Evolutionary conservation across 2,797 vertebrate genomes (phyloP), one percentile per base, ranked within the genome.

Genomic region (Enteromius viviparus): DNA sequence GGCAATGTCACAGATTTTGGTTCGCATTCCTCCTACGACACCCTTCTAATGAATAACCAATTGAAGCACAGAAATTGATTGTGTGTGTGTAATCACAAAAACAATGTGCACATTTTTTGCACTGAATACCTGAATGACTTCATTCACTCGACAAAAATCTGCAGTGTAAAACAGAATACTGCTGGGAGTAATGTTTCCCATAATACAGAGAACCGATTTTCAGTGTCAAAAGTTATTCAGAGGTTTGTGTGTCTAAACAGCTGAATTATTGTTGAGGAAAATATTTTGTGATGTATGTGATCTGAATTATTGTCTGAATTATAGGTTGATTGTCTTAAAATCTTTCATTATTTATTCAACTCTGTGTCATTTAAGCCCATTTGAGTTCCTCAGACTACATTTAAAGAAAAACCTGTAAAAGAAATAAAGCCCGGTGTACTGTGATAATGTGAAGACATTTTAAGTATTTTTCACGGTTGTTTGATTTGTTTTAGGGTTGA

Each of bases 21-120:
- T 80, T 80, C n/a, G 3, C 23, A n/a, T 80, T 80, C 66, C 51
- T 76, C 72, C 32, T 40, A 58, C 8, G 34, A 76, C 21, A 40
- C 51, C 21, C n/a, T 4, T 58, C 29, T 53, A 74, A 58, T 58
- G 72, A 76, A 76, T 76, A 76, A 76, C 53, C 34, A 42, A 26
- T 76, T 58, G 32, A 17, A 58, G 51, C 10, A n/a, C 21, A 58
- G 72, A 76, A 76, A 58, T 23, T 75, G 51, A 58, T 37, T 0
- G 71, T 15, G 11, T 55, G 32, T 53, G 71, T 55, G 49, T 40
- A n/a, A 75, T n/a, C 32, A 37, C 49, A 75, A 55, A 55, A 32
- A 37, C 32, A 34, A n/a, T 55, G 49, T n/a, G 71, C 49, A n/a
- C 49, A 23, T 74, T 75, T 75, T 75, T 75, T 75, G 49, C 12